A percentile compares a stretch with the other conserved stretches of the same genome.
These are phyloP conservation scores for Perca fluviatilis DNA, from an alignment of 2,113 vertebrate species.

Conservation along the genomic window DNA sequence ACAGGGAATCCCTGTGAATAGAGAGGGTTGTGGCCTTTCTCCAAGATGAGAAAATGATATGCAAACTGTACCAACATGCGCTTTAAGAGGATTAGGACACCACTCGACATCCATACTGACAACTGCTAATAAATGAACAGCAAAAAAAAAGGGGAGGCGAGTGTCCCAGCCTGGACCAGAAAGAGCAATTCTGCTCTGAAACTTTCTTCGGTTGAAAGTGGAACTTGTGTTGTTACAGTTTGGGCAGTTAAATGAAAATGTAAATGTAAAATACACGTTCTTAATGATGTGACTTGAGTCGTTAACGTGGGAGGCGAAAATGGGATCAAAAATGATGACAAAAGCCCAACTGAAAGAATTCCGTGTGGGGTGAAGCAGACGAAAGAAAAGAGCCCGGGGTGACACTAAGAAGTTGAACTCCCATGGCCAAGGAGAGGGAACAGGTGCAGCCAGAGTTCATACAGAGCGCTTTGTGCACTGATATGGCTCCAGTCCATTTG, in stretches of 20 bases:
- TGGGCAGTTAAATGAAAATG: slow-evolving; percentile 25
- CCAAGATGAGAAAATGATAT: slow-evolving; percentile 81
- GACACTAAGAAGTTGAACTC: slow-evolving; percentile 78
- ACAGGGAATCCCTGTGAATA: slow-evolving; percentile 75
- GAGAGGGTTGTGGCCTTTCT: slow-evolving; percentile 75
- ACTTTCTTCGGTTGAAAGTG: slow-evolving; percentile 2
- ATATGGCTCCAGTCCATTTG: slow-evolving; percentile 76
- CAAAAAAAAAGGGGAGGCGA: slow-evolving; percentile 30
- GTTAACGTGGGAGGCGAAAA: slow-evolving; percentile 46
- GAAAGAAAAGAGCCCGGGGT: slow-evolving; percentile 59
- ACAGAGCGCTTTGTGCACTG: slow-evolving; percentile 80
- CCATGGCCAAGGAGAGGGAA: slow-evolving; percentile 74
- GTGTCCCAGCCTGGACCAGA: slow-evolving; percentile 30
- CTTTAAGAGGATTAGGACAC: slow-evolving; percentile 84
- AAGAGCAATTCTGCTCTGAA: slow-evolving; percentile 26
- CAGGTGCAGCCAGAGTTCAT: slow-evolving; percentile 84
- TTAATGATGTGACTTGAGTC: slow-evolving; percentile 42
- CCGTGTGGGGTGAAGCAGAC: slow-evolving; percentile 53
- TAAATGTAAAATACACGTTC: slow-evolving; percentile 29
- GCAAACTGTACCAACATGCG: slow-evolving; percentile 82
- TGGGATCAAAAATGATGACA: slow-evolving; percentile 59
- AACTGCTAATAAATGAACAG: slow-evolving; percentile 74
- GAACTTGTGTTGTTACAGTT: slow-evolving; percentile 3
- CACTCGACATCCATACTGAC: slow-evolving; percentile 79
- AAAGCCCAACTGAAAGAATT: slow-evolving; percentile 69